These are phyloP conservation scores for Apodemus agrarius DNA, from an alignment of 2,797 vertebrate species.

Conservation along the genomic window DNA sequence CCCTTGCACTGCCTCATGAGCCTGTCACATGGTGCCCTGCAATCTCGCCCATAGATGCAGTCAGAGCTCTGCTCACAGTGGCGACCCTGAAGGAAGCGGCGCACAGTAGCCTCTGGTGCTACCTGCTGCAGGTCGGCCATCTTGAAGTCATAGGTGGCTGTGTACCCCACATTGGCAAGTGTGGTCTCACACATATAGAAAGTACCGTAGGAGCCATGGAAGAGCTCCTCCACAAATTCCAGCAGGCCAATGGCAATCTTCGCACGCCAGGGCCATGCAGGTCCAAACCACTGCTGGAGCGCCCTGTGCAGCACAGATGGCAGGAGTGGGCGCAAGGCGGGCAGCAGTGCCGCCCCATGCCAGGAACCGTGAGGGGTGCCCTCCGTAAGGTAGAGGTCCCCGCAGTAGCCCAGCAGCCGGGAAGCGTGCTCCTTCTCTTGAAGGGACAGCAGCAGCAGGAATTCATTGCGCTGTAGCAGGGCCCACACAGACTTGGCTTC, in stretches of 20 bases:
- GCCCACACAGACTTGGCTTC: slow-evolving; percentile 99
- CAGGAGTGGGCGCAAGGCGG: slow-evolving; percentile 91
- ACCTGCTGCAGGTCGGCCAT: slow-evolving; percentile 95
- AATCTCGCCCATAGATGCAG: slow-evolving; percentile 96
- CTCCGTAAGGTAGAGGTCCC: slow-evolving; percentile 96
- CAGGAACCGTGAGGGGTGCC: slow-evolving; percentile 91
- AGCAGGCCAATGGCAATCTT: slow-evolving; percentile 96
- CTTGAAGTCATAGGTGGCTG: slow-evolving; percentile 94
- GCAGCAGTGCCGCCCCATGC: slow-evolving; percentile 90
- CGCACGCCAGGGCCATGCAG: slow-evolving; percentile 95
- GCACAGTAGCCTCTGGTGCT: slow-evolving; percentile 92
- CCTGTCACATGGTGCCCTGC: slow-evolving; percentile 94
- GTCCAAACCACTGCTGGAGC: slow-evolving; percentile 96
- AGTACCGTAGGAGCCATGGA: slow-evolving; percentile 95
- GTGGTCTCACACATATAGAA: slow-evolving; percentile 96
- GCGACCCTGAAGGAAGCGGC: slow-evolving; percentile 93
- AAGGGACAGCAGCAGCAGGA: slow-evolving; percentile 95
- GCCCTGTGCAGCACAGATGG: slow-evolving; percentile 89
- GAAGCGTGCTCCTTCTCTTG: slow-evolving; percentile 96
- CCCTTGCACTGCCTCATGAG: slow-evolving; percentile 96
- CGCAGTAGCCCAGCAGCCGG: slow-evolving; percentile 95
- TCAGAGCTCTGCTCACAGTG: slow-evolving; percentile 94
- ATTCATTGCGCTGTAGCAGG: slow-evolving; percentile 95
- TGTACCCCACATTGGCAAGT: slow-evolving; percentile 94
- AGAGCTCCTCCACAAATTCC: slow-evolving; percentile 98